Percentiles rank a stretch among this genome's conserved stretches.
Conservation (phyloP, 2,888 invertebrate species). For the Osmoderma eremita region DNA sequence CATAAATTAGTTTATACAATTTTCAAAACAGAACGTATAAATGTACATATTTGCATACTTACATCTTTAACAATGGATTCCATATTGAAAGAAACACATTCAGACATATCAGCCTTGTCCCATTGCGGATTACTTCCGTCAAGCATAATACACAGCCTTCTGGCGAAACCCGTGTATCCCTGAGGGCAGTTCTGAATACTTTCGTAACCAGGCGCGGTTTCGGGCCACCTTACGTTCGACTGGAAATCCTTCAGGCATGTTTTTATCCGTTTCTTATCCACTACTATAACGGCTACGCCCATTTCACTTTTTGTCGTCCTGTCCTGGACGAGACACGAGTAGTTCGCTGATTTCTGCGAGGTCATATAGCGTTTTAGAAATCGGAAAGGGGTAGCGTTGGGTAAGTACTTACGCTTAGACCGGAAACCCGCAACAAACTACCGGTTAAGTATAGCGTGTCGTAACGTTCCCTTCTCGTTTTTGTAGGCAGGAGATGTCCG, state of each 20-base stretch:
- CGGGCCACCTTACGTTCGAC: conserved; percentile 71
- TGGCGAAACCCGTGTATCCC: conserved; percentile 64
- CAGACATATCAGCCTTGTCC: conserved; percentile 79
- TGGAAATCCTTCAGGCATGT: conserved; percentile 68
- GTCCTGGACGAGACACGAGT: conserved; percentile 75
- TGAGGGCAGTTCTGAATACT: conserved; percentile 70
- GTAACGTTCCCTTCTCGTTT: conserved; percentile 79
- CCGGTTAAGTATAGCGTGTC: conserved; percentile 86
- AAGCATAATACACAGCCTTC: conserved; percentile 69
- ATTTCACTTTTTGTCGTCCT: conserved; percentile 64
- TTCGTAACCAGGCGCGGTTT: conserved; percentile 77
- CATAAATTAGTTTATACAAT: too few species aligned
- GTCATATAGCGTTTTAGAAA: too few species aligned
- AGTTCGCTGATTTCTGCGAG: conserved; percentile 77
- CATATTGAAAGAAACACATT: conserved; percentile 74
- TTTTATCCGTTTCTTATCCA: conserved; percentile 69
- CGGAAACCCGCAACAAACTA: conserved; percentile 81
- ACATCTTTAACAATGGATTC: conserved; percentile 73
- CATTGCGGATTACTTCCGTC: conserved; percentile 76
- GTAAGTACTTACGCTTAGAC: conserved; percentile 71
- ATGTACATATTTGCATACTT: too few species aligned
- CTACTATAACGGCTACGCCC: conserved; percentile 70
- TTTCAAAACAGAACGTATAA: too few species aligned
- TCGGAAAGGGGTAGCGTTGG: not conserved
- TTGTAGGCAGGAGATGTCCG: conserved; percentile 75